Conservation (phyloP, 2,888 invertebrate genomes). For the Calameuta pallipes region DNA sequence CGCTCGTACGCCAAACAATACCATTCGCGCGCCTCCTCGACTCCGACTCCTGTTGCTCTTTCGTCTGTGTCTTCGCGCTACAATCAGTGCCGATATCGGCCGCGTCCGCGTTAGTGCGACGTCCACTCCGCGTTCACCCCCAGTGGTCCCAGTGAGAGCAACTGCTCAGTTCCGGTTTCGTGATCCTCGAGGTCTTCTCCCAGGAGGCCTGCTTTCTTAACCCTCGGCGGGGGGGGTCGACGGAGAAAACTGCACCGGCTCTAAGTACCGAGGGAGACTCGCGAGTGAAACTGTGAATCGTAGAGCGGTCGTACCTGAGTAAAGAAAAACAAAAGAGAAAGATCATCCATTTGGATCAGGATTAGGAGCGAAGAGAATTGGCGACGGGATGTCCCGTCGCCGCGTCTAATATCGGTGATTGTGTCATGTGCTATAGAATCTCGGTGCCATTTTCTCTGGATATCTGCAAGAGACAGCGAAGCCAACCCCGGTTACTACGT, state of each 20-base stretch:
- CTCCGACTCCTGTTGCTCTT: conserved; percentile 16
- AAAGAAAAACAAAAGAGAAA: not conserved
- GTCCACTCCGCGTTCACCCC: not conserved
- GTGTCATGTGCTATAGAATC: conserved; percentile 18
- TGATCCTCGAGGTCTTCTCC: not conserved
- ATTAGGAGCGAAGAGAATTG: not conserved
- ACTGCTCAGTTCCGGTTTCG: not conserved
- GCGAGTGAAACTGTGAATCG: not conserved
- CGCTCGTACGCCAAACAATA: conserved; percentile 13
- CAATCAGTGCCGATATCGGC: not conserved
- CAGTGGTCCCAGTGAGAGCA: not conserved
- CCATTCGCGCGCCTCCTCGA: conserved; percentile 8
- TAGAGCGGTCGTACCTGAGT: not conserved
- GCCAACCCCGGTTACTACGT: not conserved
- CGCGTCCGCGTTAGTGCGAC: not conserved
- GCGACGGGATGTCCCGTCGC: not conserved
- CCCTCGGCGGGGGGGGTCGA: not conserved
- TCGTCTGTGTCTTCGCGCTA: not conserved
- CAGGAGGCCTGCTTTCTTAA: not conserved
- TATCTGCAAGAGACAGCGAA: conserved; percentile 15
- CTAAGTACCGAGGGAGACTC: not conserved
- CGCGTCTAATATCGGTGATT: not conserved
- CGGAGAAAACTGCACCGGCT: not conserved
- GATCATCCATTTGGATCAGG: not conserved
- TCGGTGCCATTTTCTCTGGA: conserved; percentile 20